Evolutionary conservation across 1,140 invertebrate species (phyloP).

Genomic region (Ceratina australensis): DNA sequence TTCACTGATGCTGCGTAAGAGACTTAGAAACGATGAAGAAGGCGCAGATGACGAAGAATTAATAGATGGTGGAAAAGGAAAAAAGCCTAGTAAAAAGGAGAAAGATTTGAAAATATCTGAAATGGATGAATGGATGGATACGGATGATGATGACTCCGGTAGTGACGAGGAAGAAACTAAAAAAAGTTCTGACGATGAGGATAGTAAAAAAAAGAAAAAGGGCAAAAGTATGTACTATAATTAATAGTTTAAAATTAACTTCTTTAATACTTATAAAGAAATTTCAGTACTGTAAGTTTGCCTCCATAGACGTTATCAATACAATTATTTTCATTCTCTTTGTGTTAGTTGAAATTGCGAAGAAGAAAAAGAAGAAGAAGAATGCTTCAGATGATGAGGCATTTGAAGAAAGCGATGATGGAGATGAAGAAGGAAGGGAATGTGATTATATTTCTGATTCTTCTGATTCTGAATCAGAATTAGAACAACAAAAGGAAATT

Average conservation of each 20-base stretch:
- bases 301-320: too few species aligned
- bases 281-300: background rate
- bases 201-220: conserved; percentile 85
- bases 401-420: conserved; percentile 97
- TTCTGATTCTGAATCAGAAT: conserved; percentile 89
- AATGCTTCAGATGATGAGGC: conserved; percentile 91
- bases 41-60: conserved; percentile 88
- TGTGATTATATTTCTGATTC: conserved; percentile 93
- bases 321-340: background rate
- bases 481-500: conserved; percentile 85
- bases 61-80: conserved; percentile 77
- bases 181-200: conserved; percentile 84
- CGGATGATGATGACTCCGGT: conserved; percentile 87
- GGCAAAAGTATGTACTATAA: conserved; percentile 65
- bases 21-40: conserved; percentile 90
- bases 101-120: conserved; percentile 92
- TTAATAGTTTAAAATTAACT: conserved; percentile 7
- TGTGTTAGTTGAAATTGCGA: background rate
- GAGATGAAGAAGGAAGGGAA: conserved; percentile 96
- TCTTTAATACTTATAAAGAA: conserved; percentile 6
- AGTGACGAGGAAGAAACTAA: conserved; percentile 84
- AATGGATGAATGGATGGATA: conserved; percentile 95
- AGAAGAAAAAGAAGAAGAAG: conserved; percentile 82
- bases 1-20: conserved; percentile 94
- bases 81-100: conserved; percentile 80